Conservation (phyloP, 1,140 invertebrate genomes). For the Battus philenor region DNA sequence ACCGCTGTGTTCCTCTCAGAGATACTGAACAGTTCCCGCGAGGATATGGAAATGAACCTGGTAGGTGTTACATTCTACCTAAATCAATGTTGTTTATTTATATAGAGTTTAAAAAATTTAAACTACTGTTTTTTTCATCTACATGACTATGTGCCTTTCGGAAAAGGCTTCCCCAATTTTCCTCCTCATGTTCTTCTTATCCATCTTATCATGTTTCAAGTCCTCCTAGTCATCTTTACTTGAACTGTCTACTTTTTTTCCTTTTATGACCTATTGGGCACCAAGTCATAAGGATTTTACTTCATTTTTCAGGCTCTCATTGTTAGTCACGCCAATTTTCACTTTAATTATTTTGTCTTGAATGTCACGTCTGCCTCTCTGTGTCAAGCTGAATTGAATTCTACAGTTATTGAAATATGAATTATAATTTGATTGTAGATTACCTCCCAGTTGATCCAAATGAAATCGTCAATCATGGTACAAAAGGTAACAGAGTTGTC, state of each 20-base stretch:
- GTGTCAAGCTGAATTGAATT: too few species aligned
- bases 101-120: too few species aligned
- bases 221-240: neutral
- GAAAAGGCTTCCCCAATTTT: neutral
- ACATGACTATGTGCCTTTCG: neutral
- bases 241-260: too few species aligned
- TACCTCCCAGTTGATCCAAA: conserved; percentile 26
- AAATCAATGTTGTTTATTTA: too few species aligned
- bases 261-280: too few species aligned
- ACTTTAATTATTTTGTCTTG: too few species aligned
- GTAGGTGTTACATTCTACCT: conserved; percentile 37
- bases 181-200: neutral
- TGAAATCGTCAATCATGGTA: conserved; percentile 16
- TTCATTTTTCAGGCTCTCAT: too few species aligned
- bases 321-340: too few species aligned
- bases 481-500: conserved; percentile 25
- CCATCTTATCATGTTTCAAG: neutral
- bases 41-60: conserved; percentile 50
- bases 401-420: too few species aligned
- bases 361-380: too few species aligned
- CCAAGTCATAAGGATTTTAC: too few species aligned
- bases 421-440: conserved; percentile 24
- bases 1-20: conserved; percentile 45
- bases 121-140: neutral
- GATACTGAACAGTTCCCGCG: conserved; percentile 35